Base-by-base conservation (phyloP, 2,113 vertebrate genomes). In the Catharus minimus region DNA sequence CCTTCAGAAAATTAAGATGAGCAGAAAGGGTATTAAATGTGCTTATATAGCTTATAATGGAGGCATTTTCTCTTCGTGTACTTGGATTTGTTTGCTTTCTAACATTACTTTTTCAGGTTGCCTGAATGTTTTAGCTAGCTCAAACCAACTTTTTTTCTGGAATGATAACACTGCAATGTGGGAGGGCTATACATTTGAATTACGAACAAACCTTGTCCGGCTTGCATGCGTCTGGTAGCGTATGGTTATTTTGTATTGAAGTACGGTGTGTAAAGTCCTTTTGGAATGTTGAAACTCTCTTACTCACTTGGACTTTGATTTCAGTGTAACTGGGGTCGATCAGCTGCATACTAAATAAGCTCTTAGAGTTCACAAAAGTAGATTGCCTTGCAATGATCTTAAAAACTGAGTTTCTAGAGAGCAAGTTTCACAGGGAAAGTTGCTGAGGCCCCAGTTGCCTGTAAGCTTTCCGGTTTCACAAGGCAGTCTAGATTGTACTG, bases 81-180 rank as follows among this genome's bases (percentile, higher is more conserved):
- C 76, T 89, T 79, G 50, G 21, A 49, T 61, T 52, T 82, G 44
- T 86, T 86, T 86, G 68, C 56, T 65, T 81, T 80, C 39, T 85
- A 92, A 91, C 50, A 0, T 83, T 24, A 52, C 32, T 89, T 87
- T 94, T 79, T 23, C 91, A 94, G 78, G 74, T 15, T 91, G 38
- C 38, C 62, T 72, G 66, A 78, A 7, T 76, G 43, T 77, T 71
- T 47, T 86, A 78, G 44, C 44, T 89, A 56, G 33, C 56, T 87
- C 13, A 75, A 57, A 38, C 52, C n/a, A 19, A 6, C 27, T 43
- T 67, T 55, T 39, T 62, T 49, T 49, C 13, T 38, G 86, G 77
- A 58, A 26, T 44, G 36, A 52, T 57, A 38, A 9, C 2, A 7
- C 57, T 72, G 81, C 66, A 32, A 3, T 71, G 36, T 58, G 73